A percentile compares a stretch with the other conserved stretches of the same genome.
Conservation (phyloP, 2,797 vertebrate genomes). For the Acipenser ruthenus region DNA sequence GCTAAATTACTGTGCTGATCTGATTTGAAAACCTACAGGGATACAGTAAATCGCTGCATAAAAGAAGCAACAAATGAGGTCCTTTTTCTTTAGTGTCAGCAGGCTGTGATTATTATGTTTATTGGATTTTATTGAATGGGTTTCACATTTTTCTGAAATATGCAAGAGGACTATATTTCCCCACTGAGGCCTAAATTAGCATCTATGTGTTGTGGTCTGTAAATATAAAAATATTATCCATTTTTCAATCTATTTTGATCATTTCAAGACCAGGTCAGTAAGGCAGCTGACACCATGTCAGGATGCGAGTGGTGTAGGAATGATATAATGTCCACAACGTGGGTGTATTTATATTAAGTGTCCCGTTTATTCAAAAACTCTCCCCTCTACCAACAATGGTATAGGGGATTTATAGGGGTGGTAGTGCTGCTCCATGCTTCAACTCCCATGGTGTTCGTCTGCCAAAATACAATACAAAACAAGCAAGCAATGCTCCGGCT, state of each 20-base stretch:
- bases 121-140: conserved; percentile 71
- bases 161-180: conserved; percentile 63
- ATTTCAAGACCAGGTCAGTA: conserved; percentile 33
- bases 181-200: conserved; percentile 62
- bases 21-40: conserved; percentile 71
- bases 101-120: conserved; percentile 65
- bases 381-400: too few species aligned
- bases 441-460: too few species aligned
- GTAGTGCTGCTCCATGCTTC: too few species aligned
- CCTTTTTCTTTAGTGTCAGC: conserved; percentile 71
- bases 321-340: too few species aligned
- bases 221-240: conserved; percentile 53
- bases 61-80: conserved; percentile 59
- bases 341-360: not conserved
- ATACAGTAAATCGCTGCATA: conserved; percentile 59
- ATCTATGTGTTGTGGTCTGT: conserved; percentile 54
- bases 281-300: not conserved
- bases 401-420: too few species aligned
- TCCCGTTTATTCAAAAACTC: too few species aligned
- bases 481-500: too few species aligned
- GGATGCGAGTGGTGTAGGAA: too few species aligned
- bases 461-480: too few species aligned
- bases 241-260: conserved; percentile 62
- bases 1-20: conserved; percentile 67
- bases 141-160: conserved; percentile 69